phyloP scores from a whole-genome alignment of 2,888 invertebrate genomes.

The Orgyia antiqua region DNA sequence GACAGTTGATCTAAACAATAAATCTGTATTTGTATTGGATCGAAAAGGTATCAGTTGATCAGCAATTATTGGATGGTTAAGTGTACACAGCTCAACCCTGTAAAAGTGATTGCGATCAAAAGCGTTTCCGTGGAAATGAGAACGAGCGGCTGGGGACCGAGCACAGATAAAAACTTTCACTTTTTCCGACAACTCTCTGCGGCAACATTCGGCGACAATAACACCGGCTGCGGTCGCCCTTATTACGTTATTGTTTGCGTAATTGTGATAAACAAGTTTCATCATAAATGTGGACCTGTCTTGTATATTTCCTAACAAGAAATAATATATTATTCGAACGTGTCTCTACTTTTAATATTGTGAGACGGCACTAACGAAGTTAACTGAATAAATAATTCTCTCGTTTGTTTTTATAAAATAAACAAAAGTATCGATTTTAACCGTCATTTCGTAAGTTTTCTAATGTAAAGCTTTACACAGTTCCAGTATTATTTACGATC shows the following conservation, averaged over 20 bases:
- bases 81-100: conserved; percentile 45
- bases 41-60: conserved; percentile 29
- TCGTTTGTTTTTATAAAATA: too few relatives aligned
- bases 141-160: conserved; percentile 61
- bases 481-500: conserved; percentile 73
- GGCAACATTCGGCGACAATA: conserved; percentile 62
- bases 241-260: conserved; percentile 61
- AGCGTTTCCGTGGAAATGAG: conserved; percentile 63
- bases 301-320: conserved; percentile 14
- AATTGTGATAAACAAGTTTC: conserved; percentile 57
- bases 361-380: too few relatives aligned
- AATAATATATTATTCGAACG: conserved; percentile 9
- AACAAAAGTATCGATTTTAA: too few relatives aligned
- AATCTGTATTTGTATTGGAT: conserved; percentile 19
- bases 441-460: too few relatives aligned
- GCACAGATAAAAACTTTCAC: conserved; percentile 73
- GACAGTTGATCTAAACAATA: too few relatives aligned
- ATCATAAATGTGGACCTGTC: conserved; percentile 32
- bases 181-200: conserved; percentile 64
- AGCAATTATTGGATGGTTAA: conserved; percentile 41
- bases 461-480: too few relatives aligned
- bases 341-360: conserved; percentile 9
- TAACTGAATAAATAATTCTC: conserved; percentile 9
- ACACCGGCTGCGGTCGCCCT: conserved; percentile 54
- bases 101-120: conserved; percentile 58